Percentiles rank a stretch among this genome's conserved stretches.
These are phyloP conservation scores for Atrina japonica DNA, from an alignment of 2,888 invertebrate genomes.

Conservation along the genomic window DNA sequence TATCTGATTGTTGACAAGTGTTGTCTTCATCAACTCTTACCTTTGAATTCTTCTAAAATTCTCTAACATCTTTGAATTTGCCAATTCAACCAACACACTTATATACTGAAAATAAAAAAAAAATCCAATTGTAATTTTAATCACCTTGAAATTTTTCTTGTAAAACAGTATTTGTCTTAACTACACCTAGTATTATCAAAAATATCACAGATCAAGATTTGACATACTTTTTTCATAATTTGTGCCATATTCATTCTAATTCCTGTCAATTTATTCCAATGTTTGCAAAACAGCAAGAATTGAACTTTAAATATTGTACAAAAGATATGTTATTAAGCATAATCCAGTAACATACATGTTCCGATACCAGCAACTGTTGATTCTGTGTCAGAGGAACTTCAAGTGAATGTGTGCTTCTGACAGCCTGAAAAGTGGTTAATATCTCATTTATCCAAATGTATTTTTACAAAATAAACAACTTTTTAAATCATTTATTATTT, in stretches of 20 bases:
- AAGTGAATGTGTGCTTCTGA: conserved; percentile 81
- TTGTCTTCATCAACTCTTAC: conserved; percentile 38
- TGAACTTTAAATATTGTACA: too few relatives aligned
- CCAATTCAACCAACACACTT: conserved; percentile 70
- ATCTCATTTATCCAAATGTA: too few relatives aligned
- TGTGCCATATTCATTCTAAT: too few relatives aligned
- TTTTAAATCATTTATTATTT: too few relatives aligned
- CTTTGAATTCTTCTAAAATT: conserved; percentile 67
- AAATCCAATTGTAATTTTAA: conserved; percentile 16
- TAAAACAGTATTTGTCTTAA: background rate
- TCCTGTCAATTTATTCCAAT: too few relatives aligned
- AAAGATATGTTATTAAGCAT: too few relatives aligned
- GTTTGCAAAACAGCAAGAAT: too few relatives aligned
- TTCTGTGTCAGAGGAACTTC: conserved; percentile 81
- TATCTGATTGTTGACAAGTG: too few relatives aligned
- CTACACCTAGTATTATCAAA: too few relatives aligned
- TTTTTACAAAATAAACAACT: too few relatives aligned
- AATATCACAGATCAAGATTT: too few relatives aligned
- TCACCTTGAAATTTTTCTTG: background rate
- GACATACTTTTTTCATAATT: background rate
- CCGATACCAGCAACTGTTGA: conserved; percentile 78
- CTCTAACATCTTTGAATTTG: conserved; percentile 75
- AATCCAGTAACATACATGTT: conserved; percentile 71
- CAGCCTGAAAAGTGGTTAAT: conserved; percentile 79
- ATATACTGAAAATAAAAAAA: conserved; percentile 76